Conservation (phyloP, 2,888 invertebrate genomes). For the Congeria kusceri region DNA sequence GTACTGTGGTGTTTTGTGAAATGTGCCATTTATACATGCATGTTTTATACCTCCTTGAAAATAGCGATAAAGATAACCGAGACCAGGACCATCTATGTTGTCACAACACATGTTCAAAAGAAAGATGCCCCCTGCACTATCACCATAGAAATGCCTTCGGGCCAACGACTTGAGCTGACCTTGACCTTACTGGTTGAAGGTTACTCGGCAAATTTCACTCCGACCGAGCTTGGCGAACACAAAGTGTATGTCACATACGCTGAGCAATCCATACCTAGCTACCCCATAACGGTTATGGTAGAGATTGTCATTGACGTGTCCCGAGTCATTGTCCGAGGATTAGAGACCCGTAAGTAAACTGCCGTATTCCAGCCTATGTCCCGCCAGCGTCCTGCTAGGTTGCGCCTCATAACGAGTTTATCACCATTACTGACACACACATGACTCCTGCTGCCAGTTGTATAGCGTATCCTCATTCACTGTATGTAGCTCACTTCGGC, state of each 20-base stretch:
- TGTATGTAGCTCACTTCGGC: too few species aligned
- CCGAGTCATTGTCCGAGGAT: slow-evolving; percentile 93
- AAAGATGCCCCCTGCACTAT: slow-evolving; percentile 63
- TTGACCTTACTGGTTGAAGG: slow-evolving; percentile 92
- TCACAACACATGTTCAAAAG: slow-evolving; percentile 61
- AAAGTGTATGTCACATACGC: slow-evolving; percentile 84
- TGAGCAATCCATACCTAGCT: slow-evolving; percentile 83
- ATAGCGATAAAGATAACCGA: slow-evolving; percentile 64
- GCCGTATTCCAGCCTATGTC: slow-evolving; percentile 5
- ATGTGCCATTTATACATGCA: too few species aligned
- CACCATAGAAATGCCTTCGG: slow-evolving; percentile 80
- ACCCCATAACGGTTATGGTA: slow-evolving; percentile 85
- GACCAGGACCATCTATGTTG: slow-evolving; percentile 56
- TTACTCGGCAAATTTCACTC: slow-evolving; percentile 81
- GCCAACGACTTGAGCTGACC: slow-evolving; percentile 89
- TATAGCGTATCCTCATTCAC: too few species aligned
- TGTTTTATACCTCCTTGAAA: too few species aligned
- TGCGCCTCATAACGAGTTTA: too few species aligned
- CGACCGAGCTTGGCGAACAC: slow-evolving; percentile 84
- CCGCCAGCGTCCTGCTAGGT: not conserved
- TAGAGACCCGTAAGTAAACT: slow-evolving; percentile 93
- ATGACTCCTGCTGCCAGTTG: too few species aligned
- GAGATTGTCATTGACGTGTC: slow-evolving; percentile 89
- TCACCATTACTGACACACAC: too few species aligned
- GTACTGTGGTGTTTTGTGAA: too few species aligned